Evolutionary conservation across 2,888 invertebrate genomes (phyloP).

Genomic region (Xiphydria camelus): DNA sequence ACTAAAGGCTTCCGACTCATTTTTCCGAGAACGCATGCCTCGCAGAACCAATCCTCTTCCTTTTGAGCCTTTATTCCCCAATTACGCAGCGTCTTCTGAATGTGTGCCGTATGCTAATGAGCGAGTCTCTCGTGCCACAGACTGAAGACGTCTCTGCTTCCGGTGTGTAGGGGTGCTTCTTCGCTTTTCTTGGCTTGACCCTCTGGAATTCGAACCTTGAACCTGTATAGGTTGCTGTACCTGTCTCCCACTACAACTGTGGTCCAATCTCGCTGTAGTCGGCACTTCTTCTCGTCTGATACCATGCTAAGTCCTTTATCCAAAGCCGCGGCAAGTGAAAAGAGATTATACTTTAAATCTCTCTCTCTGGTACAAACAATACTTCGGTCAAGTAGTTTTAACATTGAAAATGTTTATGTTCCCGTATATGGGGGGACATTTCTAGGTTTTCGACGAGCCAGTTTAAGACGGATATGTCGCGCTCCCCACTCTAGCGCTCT

Average conservation of each 20-base stretch:
- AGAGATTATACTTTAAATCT: conserved; percentile 5
- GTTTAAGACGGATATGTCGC: no score
- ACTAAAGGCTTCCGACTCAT: conserved; percentile 9
- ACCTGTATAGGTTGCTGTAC: conserved; percentile 5
- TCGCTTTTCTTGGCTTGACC: neutral
- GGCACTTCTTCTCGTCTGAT: neutral
- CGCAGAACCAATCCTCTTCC: conserved; percentile 20
- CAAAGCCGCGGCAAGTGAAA: conserved; percentile 4
- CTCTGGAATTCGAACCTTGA: neutral
- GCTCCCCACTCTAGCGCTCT: no score
- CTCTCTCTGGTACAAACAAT: no score
- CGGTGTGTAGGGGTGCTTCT: neutral
- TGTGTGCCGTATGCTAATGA: conserved; percentile 27
- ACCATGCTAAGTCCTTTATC: conserved; percentile 1
- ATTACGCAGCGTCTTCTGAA: conserved; percentile 21
- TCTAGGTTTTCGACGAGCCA: no score
- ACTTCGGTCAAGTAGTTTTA: no score
- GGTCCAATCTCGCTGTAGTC: neutral
- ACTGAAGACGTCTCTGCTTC: conserved; percentile 13
- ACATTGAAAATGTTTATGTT: no score
- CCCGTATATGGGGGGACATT: no score
- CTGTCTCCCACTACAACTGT: conserved; percentile 8
- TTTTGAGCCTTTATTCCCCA: conserved; percentile 18
- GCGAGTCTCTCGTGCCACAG: conserved; percentile 32
- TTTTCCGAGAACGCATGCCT: conserved; percentile 21